A percentile compares a stretch with the other conserved stretches of the same genome.
Conservation (phyloP, 37 sponge, comb jelly and placozoan genomes). For the Tethya wilhelma region DNA sequence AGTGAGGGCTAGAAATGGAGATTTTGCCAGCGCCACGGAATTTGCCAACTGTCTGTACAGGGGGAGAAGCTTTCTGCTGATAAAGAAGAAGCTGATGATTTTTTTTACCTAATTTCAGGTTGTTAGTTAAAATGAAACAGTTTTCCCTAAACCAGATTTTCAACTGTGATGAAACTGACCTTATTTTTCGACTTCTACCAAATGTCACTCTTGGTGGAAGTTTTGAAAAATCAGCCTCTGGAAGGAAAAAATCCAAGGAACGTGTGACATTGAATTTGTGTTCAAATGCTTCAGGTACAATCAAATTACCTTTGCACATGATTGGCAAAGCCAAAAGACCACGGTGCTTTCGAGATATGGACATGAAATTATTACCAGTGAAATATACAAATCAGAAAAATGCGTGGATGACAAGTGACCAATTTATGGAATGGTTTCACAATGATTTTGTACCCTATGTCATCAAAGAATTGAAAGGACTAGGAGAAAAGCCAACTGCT, state of each 20-base stretch:
- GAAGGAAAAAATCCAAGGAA: conserved; percentile 64
- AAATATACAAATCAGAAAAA: conserved; percentile 54
- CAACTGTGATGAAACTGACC: conserved; percentile 87
- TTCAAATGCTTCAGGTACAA: conserved; percentile 71
- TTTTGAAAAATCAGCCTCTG: conserved; percentile 69
- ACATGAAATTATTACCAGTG: conserved; percentile 44
- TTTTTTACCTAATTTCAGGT: no score
- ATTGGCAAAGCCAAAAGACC: conserved; percentile 74
- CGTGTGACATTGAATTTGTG: conserved; percentile 64
- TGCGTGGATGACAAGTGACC: conserved; percentile 70
- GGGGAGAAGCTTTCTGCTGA: conserved; percentile 3
- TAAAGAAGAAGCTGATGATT: conserved; percentile 28
- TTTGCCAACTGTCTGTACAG: conserved; percentile 18
- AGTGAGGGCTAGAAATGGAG: conserved; percentile 42
- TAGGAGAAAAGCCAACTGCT: conserved; percentile 46
- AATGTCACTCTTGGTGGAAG: conserved; percentile 40
- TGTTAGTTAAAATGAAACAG: conserved; percentile 25
- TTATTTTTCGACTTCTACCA: conserved; percentile 68
- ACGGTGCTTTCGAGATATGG: conserved; percentile 56
- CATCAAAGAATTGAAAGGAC: conserved; percentile 2
- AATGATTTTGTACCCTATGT: conserved; percentile 60
- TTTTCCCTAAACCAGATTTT: no score
- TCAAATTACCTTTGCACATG: conserved; percentile 60
- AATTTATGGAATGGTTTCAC: conserved; percentile 75
- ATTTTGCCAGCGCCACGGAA: conserved; percentile 44